phyloP scores from a whole-genome alignment of 2,888 invertebrate species.

The Agrotis ipsilon region DNA sequence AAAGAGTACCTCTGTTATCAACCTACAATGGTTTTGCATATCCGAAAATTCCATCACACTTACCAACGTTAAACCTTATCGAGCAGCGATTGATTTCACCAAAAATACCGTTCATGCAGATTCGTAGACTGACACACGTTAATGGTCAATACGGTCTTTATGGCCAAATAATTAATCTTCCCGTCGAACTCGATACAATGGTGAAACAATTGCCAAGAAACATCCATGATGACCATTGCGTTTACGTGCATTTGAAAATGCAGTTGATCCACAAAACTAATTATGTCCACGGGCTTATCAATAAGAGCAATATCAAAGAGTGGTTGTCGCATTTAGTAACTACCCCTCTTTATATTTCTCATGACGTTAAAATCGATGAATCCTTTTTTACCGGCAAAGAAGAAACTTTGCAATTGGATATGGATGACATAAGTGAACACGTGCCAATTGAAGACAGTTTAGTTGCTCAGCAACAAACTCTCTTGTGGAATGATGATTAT shows the following conservation, averaged over 20 bases:
- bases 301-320: too few relatives aligned
- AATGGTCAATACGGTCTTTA: conserved; percentile 64
- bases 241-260: conserved; percentile 61
- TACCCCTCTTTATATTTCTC: not conserved
- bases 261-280: conserved; percentile 62
- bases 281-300: conserved; percentile 24
- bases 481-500: not conserved
- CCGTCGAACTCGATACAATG: conserved; percentile 67
- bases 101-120: conserved; percentile 69
- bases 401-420: conserved; percentile 5
- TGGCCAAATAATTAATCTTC: conserved; percentile 71
- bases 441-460: too few relatives aligned
- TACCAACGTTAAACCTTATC: conserved; percentile 62
- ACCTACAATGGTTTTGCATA: conserved; percentile 66
- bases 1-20: conserved; percentile 53
- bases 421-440: conserved; percentile 64
- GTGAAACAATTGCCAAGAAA: conserved; percentile 65
- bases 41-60: conserved; percentile 65
- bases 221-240: conserved; percentile 57
- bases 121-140: conserved; percentile 67
- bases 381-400: not conserved
- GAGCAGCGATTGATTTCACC: conserved; percentile 66
- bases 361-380: not conserved
- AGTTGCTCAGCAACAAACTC: not conserved
- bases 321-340: too few relatives aligned